Base-by-base conservation (phyloP, 2,888 invertebrate species). In the Ichneumoninae sp. region DNA sequence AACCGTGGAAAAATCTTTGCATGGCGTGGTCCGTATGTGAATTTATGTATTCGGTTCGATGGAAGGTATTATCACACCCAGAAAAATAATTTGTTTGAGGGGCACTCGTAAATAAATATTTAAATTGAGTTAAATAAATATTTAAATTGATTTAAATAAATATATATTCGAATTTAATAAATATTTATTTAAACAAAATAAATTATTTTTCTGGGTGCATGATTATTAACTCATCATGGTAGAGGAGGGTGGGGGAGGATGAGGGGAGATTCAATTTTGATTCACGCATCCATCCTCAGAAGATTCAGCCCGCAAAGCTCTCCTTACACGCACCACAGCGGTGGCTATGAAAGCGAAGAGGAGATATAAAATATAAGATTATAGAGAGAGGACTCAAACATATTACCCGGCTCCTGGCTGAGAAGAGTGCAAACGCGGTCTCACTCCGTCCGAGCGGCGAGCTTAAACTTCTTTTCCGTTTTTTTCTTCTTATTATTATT, bases 181-280 rank as follows among this genome's bases (percentile, higher is more conserved):
- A 36, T 33, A 30, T 30, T 30, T 30, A 30, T 30, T 2, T 30
- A 30, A 30, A 30, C 30, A 0, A 30, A 33, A 33, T 33, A 5
- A 5, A 6, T 33, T 33, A 7, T 33, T 33, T 6, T 33, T 33
- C 33, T 33, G 33, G 33, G 7, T 33, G 33, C 33, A 33, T 69
- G 66, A 84, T 84, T 76, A 79, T 82, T 79, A 79, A 79, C 75
- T 66, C 79, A 78, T 50, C 82, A 70, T 74, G 65, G 30, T 30
- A 10, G 68, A 16, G 33, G 50, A 16, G 3, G 4, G 3, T 47
- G 44, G 13, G 44, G 16, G 16, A 16, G 44, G 44, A 16, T 4
- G 19, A 36, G 4, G 26, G 60, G 52, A 33, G 13, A 81, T 84
- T 84, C 81, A 82, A 82, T 82, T 84, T 79, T 84, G 60, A 81